Conservation (phyloP, 2,797 vertebrate genomes). For the Sebastes paucispinis region DNA sequence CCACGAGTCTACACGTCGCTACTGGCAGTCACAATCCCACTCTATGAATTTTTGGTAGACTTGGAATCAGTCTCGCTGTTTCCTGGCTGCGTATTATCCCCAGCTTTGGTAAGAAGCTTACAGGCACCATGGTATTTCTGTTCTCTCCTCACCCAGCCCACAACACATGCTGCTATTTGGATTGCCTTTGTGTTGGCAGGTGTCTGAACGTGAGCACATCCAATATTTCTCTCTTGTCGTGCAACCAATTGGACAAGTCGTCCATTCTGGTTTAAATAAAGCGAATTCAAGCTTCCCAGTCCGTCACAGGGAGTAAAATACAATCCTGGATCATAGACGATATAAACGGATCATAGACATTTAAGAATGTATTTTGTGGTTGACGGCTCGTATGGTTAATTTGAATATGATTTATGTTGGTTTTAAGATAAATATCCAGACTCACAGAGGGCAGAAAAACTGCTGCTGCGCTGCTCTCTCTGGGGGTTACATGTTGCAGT, state of each 20-base stretch:
- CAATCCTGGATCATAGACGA: slow-evolving; percentile 20
- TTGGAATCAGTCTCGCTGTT: slow-evolving; percentile 60
- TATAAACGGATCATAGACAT: slow-evolving; percentile 32
- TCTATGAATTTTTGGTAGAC: slow-evolving; percentile 48
- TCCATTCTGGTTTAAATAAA: slow-evolving; percentile 50
- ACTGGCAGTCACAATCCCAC: slow-evolving; percentile 28
- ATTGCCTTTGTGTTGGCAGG: slow-evolving; percentile 67
- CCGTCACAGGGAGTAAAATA: slow-evolving; percentile 12
- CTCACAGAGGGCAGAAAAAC: neutral
- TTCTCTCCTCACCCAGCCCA: slow-evolving; percentile 50
- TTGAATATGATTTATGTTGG: slow-evolving; percentile 10
- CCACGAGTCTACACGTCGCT: neutral
- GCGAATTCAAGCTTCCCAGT: slow-evolving; percentile 19
- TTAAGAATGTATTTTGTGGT: neutral
- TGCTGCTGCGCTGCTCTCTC: slow-evolving; percentile 2
- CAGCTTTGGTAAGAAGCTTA: slow-evolving; percentile 74
- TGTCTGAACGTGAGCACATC: slow-evolving; percentile 65
- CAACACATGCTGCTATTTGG: slow-evolving; percentile 73
- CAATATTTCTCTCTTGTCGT: slow-evolving; percentile 70
- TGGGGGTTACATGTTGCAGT: neutral
- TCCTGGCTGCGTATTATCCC: slow-evolving; percentile 62
- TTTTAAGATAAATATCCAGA: slow-evolving; percentile 20
- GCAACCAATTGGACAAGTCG: slow-evolving; percentile 58
- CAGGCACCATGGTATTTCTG: slow-evolving; percentile 54
- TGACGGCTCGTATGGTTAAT: slow-evolving; percentile 1